Base-by-base conservation (phyloP, 2,888 invertebrate species). In the Andrena bucephala region DNA sequence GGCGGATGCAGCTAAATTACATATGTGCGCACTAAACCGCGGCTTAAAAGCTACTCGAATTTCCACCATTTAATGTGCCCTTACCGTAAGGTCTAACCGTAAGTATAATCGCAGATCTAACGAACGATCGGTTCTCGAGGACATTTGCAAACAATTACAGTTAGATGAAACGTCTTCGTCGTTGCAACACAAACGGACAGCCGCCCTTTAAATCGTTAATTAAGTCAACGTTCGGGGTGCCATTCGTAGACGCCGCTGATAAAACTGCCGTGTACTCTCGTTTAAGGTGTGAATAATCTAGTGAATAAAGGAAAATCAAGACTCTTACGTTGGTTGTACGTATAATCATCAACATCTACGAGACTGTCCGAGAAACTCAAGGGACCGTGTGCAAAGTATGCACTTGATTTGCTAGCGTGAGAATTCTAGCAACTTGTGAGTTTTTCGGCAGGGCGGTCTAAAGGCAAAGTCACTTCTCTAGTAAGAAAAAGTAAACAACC, bases 41-140 rank as follows among this genome's bases (percentile, higher is more conserved):
- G 81, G 85, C 77, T 77, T 82, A 65, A 74, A 67, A 77, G 73
- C 71, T 77, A 62, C 57, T 71, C 60, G 73, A 76, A 54, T 69
- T 63, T 66, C 60, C 74, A 27, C 62, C 67, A 70, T 77, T 75
- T 75, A 83, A 83, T 83, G 70, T 74, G 70, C 74, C 77, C 27
- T 77, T 81, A 78, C 68, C 81, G 86, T 87, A 88, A 80, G 83
- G 81, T 85, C 48, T 79, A 68, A 82, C 75, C 83, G 88, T 88
- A 88, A 88, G 88, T 88, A 88, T 88, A 33, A 52, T 60, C 71
- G 74, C 71, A 63, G 69, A 76, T 77, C 65, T 69, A 60, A 65
- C 77, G 78, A 82, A 77, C 69, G 67, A 75, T 83, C 72, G 87
- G 69, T 50, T 69, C 69, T 60, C 69, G 66, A 42, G 67, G 72